These are phyloP conservation scores for Rotaria magnacalcarata DNA, from an alignment of 2,888 invertebrate species.

Conservation along the genomic window DNA sequence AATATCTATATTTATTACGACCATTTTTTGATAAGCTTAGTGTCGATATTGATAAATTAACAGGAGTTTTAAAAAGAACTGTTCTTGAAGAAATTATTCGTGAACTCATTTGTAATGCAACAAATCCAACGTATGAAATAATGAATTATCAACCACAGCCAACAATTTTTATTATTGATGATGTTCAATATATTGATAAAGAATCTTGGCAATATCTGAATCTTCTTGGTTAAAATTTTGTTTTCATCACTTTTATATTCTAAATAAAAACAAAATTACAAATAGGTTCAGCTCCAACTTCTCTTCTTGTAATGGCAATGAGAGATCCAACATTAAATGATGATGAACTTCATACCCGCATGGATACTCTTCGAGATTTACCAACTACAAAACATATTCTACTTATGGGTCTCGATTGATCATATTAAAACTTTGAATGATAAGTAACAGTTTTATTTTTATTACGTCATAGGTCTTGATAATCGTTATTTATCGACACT, in stretches of 20 bases:
- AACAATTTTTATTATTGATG: conserved; percentile 32
- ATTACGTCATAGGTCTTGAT: not conserved
- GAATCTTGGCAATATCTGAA: conserved; percentile 35
- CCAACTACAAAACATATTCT: conserved; percentile 21
- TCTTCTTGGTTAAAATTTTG: not conserved
- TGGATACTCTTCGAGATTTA: not conserved
- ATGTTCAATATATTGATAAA: conserved; percentile 37
- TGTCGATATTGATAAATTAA: not conserved
- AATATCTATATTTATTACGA: conserved; percentile 27
- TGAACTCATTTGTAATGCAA: conserved; percentile 9
- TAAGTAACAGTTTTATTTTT: no score
- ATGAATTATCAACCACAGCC: not conserved
- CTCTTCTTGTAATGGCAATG: conserved; percentile 1
- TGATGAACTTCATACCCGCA: conserved; percentile 1
- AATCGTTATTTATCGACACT: not conserved
- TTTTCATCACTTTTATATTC: not conserved
- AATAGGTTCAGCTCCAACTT: not conserved
- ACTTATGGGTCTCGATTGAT: not conserved
- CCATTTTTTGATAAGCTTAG: conserved; percentile 19
- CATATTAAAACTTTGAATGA: no score
- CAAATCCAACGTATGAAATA: not conserved
- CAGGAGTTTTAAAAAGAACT: not conserved
- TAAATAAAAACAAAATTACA: not conserved
- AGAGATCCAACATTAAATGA: conserved; percentile 12
- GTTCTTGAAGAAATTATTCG: not conserved